Conservation (phyloP, 2,797 vertebrate species). For the Diplodus sargus region DNA sequence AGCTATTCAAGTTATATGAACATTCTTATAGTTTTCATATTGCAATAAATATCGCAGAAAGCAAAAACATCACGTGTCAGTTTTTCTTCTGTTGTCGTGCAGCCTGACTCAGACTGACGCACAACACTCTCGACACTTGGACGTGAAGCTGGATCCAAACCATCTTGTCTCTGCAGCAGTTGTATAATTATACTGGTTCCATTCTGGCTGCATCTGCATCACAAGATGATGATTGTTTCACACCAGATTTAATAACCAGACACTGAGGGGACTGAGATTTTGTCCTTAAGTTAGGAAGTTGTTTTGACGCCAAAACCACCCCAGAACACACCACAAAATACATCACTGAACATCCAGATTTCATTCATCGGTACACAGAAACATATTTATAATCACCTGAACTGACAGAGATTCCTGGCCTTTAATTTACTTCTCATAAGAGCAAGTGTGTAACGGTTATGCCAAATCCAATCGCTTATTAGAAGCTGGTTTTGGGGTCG, state of each 20-base stretch:
- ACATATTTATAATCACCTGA: slow-evolving; percentile 52
- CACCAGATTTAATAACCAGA: slow-evolving; percentile 8
- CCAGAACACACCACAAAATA: background rate
- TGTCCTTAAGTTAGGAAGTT: slow-evolving; percentile 24
- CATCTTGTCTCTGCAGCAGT: slow-evolving; percentile 15
- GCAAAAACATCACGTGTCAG: no score
- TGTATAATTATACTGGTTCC: slow-evolving; percentile 20
- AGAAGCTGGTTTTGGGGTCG: slow-evolving; percentile 64
- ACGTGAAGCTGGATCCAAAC: slow-evolving; percentile 26
- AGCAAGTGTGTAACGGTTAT: slow-evolving; percentile 46
- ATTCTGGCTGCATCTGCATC: slow-evolving; percentile 21
- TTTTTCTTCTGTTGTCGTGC: no score
- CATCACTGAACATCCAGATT: background rate
- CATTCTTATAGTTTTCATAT: no score
- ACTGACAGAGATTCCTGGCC: slow-evolving; percentile 28
- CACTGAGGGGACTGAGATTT: background rate
- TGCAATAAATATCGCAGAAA: no score
- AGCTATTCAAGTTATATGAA: no score
- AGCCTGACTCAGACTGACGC: background rate
- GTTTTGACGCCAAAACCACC: background rate
- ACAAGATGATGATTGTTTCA: slow-evolving; percentile 4
- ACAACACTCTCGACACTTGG: slow-evolving; percentile 2
- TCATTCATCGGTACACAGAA: slow-evolving; percentile 21
- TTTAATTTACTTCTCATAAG: slow-evolving; percentile 57
- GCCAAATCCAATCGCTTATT: slow-evolving; percentile 53